Conservation (phyloP, 2,888 invertebrate species). For the Dromius quadrimaculatus region DNA sequence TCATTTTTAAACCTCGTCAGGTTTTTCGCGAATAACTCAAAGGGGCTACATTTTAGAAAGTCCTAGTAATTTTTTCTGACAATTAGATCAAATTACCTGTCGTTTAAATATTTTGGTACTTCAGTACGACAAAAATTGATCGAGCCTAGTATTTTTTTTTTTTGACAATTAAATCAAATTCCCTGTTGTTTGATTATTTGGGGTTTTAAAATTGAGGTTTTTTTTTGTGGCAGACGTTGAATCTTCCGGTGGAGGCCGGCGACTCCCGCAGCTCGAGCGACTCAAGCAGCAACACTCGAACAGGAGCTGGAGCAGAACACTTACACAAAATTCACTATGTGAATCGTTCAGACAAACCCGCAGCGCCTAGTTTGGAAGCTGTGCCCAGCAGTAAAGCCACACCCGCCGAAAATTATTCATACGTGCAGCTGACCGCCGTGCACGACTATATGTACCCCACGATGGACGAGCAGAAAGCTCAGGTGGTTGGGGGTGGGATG, state of each 20-base stretch:
- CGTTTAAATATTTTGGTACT: too few species aligned
- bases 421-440: slow-evolving; percentile 84
- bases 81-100: too few species aligned
- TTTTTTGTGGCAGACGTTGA: slow-evolving; percentile 78
- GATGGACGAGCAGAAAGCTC: slow-evolving; percentile 69
- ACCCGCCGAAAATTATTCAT: slow-evolving; percentile 77
- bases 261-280: slow-evolving; percentile 83
- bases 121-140: too few species aligned
- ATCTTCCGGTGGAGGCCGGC: slow-evolving; percentile 84
- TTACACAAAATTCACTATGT: slow-evolving; percentile 74
- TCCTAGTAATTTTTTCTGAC: too few species aligned
- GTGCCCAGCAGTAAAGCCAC: slow-evolving; percentile 29
- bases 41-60: too few species aligned
- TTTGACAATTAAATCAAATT: too few species aligned
- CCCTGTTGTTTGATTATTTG: too few species aligned
- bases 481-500: slow-evolving; percentile 65
- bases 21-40: too few species aligned
- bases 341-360: slow-evolving; percentile 65
- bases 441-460: slow-evolving; percentile 92
- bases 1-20: too few species aligned
- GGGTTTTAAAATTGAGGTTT: too few species aligned
- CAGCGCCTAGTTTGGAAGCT: slow-evolving; percentile 62
- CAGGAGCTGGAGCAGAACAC: slow-evolving; percentile 65
- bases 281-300: slow-evolving; percentile 68
- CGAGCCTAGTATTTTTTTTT: too few species aligned